Conservation (phyloP, 2,888 invertebrate genomes). For the Cyclophora punctaria region DNA sequence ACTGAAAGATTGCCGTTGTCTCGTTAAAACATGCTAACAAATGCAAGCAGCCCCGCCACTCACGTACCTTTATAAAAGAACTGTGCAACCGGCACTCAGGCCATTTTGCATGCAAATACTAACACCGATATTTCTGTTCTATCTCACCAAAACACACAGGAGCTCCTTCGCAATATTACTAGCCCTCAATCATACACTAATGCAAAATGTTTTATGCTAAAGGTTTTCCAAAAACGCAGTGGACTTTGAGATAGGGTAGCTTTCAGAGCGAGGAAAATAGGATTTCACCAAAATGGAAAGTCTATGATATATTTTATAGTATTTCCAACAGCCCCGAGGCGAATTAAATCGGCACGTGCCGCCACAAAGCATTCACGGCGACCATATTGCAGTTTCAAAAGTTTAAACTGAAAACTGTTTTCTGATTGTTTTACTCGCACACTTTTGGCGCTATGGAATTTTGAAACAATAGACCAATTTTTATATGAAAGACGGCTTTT, state of each 20-base stretch:
- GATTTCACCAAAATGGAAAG: slow-evolving; percentile 22
- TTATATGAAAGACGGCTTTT: too few species aligned
- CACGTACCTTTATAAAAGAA: slow-evolving; percentile 12
- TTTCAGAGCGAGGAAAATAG: slow-evolving; percentile 26
- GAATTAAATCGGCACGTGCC: slow-evolving; percentile 21
- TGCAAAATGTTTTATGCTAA: slow-evolving; percentile 37
- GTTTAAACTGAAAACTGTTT: too few species aligned
- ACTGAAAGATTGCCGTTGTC: too few species aligned
- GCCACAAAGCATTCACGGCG: slow-evolving; percentile 1
- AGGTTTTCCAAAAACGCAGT: slow-evolving; percentile 38
- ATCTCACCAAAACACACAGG: slow-evolving; percentile 33
- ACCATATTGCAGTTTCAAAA: too few species aligned
- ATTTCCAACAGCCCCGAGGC: slow-evolving; percentile 15
- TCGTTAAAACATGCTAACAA: background rate
- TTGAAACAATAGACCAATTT: too few species aligned
- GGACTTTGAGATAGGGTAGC: slow-evolving; percentile 32
- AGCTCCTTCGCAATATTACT: slow-evolving; percentile 34
- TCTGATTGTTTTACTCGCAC: too few species aligned
- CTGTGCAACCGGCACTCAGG: slow-evolving; percentile 14
- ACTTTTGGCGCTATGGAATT: too few species aligned
- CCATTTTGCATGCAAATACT: slow-evolving; percentile 28
- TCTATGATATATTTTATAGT: slow-evolving; percentile 19
- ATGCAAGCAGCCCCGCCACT: slow-evolving; percentile 4
- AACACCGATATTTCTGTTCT: slow-evolving; percentile 20
- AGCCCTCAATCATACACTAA: slow-evolving; percentile 33